Percentiles rank a stretch among this genome's conserved stretches.
These are phyloP conservation scores for Balaeniceps rex DNA, from an alignment of 2,113 vertebrate genomes.

Conservation along the genomic window DNA sequence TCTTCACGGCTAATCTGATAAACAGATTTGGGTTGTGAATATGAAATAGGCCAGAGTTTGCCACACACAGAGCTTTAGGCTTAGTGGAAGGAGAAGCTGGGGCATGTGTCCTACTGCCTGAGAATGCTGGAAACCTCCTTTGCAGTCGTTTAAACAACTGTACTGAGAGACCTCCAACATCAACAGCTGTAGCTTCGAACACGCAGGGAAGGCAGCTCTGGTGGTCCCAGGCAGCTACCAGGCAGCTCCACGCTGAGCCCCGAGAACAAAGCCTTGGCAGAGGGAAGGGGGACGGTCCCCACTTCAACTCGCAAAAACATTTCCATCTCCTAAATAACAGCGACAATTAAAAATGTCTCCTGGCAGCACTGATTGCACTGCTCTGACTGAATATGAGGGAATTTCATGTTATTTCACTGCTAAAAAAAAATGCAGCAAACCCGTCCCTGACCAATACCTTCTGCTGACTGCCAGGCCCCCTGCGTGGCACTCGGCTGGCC, in stretches of 20 bases:
- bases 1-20: not conserved
- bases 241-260: not conserved
- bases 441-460: not conserved
- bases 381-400: not conserved
- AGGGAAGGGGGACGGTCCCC: not conserved
- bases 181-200: not conserved
- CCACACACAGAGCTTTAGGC: not conserved
- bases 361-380: not conserved
- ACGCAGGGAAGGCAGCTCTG: not conserved
- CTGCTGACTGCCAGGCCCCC: not conserved
- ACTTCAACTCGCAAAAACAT: not conserved
- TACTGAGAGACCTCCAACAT: slow-evolving; percentile 14
- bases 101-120: slow-evolving; percentile 9
- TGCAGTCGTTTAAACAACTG: slow-evolving; percentile 1
- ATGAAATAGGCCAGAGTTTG: not conserved
- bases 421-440: not conserved
- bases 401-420: not conserved
- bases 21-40: not conserved
- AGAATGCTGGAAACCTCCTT: slow-evolving; percentile 27
- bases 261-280: slow-evolving; percentile 9
- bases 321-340: not conserved
- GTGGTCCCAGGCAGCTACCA: slow-evolving; percentile 23
- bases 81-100: not conserved
- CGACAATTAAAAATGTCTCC: not conserved
- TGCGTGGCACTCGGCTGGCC: not conserved